Percentiles rank a stretch among this genome's conserved stretches.
Conservation (phyloP, 2,888 invertebrate species). For the Caenorhabditis sp. region DNA sequence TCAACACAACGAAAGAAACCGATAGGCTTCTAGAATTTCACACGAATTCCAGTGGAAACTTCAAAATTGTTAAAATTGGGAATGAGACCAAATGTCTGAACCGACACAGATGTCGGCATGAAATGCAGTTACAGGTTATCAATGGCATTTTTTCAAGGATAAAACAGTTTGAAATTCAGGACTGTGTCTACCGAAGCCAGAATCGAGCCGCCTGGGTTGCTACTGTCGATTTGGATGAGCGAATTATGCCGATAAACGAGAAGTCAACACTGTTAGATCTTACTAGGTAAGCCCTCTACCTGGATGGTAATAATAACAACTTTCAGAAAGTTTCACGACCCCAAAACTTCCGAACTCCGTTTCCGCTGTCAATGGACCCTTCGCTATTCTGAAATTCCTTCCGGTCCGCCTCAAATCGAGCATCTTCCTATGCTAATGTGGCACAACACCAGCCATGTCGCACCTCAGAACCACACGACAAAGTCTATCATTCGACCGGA, state of each 20-base stretch:
- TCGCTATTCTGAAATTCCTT: slow-evolving; percentile 63
- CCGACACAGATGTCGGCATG: slow-evolving; percentile 72
- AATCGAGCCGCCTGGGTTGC: slow-evolving; percentile 53
- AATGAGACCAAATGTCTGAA: slow-evolving; percentile 66
- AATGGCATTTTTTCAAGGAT: background rate
- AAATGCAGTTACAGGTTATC: slow-evolving; percentile 69
- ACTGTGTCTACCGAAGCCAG: slow-evolving; percentile 63
- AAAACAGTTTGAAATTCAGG: slow-evolving; percentile 44
- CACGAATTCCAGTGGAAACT: background rate
- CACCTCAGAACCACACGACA: slow-evolving; percentile 71
- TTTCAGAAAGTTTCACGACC: slow-evolving; percentile 15
- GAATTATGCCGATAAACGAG: slow-evolving; percentile 55
- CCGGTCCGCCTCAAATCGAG: slow-evolving; percentile 23
- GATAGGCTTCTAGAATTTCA: slow-evolving; percentile 57
- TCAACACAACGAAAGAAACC: slow-evolving; percentile 24
- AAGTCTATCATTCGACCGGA: slow-evolving; percentile 66
- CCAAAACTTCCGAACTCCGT: slow-evolving; percentile 58
- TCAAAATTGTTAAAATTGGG: slow-evolving; percentile 52
- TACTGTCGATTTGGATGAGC: slow-evolving; percentile 69
- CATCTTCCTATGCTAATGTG: slow-evolving; percentile 64
- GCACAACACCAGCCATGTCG: slow-evolving; percentile 72
- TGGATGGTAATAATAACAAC: background rate
- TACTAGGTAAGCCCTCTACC: slow-evolving; percentile 8
- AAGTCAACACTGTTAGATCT: slow-evolving; percentile 33
- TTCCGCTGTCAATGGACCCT: slow-evolving; percentile 72